Evolutionary conservation across 2,888 invertebrate genomes (phyloP).

Genomic region (Ochlodes sylvanus): DNA sequence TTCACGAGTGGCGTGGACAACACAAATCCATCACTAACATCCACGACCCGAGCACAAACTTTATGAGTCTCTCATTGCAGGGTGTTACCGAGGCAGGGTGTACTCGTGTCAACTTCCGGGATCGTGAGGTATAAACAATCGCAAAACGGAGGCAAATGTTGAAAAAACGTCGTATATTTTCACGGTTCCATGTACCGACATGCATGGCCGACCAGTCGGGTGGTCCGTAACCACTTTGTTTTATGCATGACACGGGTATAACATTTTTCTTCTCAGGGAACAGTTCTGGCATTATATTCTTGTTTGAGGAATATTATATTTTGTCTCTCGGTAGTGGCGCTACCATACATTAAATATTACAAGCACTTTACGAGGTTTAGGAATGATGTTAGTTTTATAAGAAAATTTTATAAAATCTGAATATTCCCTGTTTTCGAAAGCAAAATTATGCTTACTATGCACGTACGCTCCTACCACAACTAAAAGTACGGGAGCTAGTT

Average conservation of each 20-base stretch:
- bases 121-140: background rate
- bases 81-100: no score
- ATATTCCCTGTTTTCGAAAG: background rate
- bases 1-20: no score
- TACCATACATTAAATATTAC: constrained; percentile 38
- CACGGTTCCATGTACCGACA: constrained; percentile 24
- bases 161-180: constrained; percentile 12
- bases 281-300: constrained; percentile 68
- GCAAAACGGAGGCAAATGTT: background rate
- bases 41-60: no score
- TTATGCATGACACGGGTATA: constrained; percentile 64
- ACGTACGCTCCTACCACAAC: no score
- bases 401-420: background rate
- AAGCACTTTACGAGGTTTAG: constrained; percentile 32
- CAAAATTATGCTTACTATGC: no score
- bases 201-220: constrained; percentile 33
- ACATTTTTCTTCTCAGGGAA: constrained; percentile 74
- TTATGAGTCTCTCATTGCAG: no score
- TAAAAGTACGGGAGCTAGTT: no score
- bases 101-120: no score
- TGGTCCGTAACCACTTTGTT: constrained; percentile 45
- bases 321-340: constrained; percentile 54
- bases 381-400: constrained; percentile 7
- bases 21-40: no score
- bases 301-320: constrained; percentile 76